These are phyloP conservation scores for Chaenogobius annularis DNA, from an alignment of 2,113 vertebrate species.

Conservation along the genomic window DNA sequence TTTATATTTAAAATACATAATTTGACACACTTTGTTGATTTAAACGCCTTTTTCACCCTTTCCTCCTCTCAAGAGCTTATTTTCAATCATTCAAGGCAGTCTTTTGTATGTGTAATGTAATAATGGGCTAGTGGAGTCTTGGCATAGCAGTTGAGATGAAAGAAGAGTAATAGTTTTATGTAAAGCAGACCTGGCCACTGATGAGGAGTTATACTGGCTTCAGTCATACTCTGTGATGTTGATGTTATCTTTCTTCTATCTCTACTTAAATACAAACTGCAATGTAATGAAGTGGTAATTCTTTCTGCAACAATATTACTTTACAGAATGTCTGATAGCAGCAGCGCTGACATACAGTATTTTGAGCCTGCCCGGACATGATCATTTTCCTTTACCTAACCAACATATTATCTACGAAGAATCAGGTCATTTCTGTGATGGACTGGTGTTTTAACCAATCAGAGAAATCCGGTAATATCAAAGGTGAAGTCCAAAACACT, in stretches of 20 bases:
- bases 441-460: no score
- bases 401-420: no score
- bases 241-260: background rate
- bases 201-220: background rate
- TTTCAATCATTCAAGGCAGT: background rate
- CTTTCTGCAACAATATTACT: background rate
- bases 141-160: background rate
- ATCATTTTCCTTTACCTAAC: no score
- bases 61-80: background rate
- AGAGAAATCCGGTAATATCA: no score
- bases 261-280: conserved; percentile 14
- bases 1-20: no score
- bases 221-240: background rate
- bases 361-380: background rate
- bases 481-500: no score
- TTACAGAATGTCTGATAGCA: no score
- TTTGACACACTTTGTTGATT: background rate
- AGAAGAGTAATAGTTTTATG: background rate
- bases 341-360: no score
- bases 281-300: background rate
- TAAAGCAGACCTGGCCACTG: background rate
- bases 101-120: conserved; percentile 7
- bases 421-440: no score
- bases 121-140: background rate
- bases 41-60: background rate